phyloP scores from a whole-genome alignment of 2,888 invertebrate genomes.

The Cephus pygmeus region DNA sequence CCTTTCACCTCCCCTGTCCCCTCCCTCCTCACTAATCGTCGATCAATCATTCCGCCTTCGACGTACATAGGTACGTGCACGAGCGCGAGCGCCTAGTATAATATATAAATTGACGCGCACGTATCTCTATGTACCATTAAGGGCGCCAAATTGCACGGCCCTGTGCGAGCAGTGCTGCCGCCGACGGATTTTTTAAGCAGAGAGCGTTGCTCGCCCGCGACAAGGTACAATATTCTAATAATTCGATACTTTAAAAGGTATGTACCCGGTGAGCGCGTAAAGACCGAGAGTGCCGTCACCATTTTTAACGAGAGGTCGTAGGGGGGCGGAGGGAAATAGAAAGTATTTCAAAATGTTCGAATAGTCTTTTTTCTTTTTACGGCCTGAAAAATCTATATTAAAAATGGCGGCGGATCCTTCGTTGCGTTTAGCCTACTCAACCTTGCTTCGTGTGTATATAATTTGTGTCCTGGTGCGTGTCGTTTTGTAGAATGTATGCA shows the following conservation, averaged over 20 bases:
- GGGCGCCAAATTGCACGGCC: background rate
- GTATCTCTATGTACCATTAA: background rate
- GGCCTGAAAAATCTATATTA: too few species aligned
- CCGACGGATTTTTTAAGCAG: constrained; percentile 36
- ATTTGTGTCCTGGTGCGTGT: too few species aligned
- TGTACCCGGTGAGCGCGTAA: too few species aligned
- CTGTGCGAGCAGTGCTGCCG: constrained; percentile 34
- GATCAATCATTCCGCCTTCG: constrained; percentile 12
- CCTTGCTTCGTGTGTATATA: too few species aligned
- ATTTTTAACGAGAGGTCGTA: too few species aligned
- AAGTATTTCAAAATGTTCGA: too few species aligned
- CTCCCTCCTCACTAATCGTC: constrained; percentile 22
- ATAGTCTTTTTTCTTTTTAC: too few species aligned
- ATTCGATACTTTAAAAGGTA: constrained; percentile 26
- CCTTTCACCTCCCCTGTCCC: constrained; percentile 25
- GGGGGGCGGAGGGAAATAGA: constrained; percentile 5
- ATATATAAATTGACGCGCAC: background rate
- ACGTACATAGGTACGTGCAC: background rate
- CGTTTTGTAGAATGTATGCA: constrained; percentile 12
- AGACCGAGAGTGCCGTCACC: too few species aligned
- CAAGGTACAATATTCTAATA: constrained; percentile 33
- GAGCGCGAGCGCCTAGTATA: constrained; percentile 1
- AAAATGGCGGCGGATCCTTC: too few species aligned
- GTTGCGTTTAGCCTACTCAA: too few species aligned
- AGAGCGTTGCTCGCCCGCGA: constrained; percentile 31